These are phyloP conservation scores for Cephalotes varians DNA, from an alignment of 2,888 invertebrate species.

Conservation along the genomic window DNA sequence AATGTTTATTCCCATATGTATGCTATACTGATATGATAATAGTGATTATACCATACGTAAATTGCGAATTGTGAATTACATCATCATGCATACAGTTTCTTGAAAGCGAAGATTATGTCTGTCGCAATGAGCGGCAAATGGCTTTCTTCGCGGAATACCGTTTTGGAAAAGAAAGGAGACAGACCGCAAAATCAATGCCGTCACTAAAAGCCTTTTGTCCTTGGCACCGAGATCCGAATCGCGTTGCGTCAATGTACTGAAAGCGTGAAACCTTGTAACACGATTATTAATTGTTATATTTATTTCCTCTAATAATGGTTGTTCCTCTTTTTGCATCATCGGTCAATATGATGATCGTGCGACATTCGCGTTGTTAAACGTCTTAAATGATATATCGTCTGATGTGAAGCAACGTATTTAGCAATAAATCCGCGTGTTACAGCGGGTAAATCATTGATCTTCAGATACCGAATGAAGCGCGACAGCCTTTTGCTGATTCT, in stretches of 20 bases:
- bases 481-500: background rate
- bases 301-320: constrained; percentile 48
- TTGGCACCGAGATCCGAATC: constrained; percentile 65
- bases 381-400: constrained; percentile 4
- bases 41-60: constrained; percentile 20
- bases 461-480: background rate
- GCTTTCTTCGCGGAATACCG: constrained; percentile 44
- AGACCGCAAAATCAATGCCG: constrained; percentile 35
- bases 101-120: constrained; percentile 25
- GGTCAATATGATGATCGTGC: background rate
- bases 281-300: constrained; percentile 69
- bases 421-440: constrained; percentile 17
- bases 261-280: constrained; percentile 54
- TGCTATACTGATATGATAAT: constrained; percentile 19
- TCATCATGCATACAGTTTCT: constrained; percentile 46
- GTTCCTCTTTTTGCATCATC: constrained; percentile 3
- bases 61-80: constrained; percentile 60
- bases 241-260: constrained; percentile 38
- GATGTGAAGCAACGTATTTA: constrained; percentile 29
- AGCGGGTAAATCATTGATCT: constrained; percentile 3
- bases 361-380: constrained; percentile 21
- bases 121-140: constrained; percentile 44
- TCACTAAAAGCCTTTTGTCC: constrained; percentile 57
- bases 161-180: constrained; percentile 40
- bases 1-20: constrained; percentile 10